Evolutionary conservation across 1,140 invertebrate species (phyloP).

Genomic region (Rhyacophila brunnea): DNA sequence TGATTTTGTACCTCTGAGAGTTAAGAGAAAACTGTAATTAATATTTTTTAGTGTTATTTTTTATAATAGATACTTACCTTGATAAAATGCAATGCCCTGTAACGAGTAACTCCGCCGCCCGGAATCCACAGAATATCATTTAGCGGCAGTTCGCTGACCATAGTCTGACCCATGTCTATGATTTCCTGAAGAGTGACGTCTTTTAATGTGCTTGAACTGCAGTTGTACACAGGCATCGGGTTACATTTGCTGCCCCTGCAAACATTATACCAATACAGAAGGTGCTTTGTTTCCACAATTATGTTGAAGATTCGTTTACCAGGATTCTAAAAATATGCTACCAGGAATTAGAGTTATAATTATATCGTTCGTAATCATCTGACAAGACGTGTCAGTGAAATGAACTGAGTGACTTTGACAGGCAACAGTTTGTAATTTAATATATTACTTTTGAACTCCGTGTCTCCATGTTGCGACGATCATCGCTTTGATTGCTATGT

Average conservation of each 20-base stretch:
- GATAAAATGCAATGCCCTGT: conserved; percentile 53
- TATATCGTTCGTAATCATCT: too few species aligned
- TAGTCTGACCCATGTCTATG: conserved; percentile 52
- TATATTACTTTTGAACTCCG: conserved; percentile 59
- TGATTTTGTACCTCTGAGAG: neutral
- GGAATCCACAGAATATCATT: conserved; percentile 70
- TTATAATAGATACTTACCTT: conserved; percentile 45
- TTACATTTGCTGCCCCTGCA: conserved; percentile 25
- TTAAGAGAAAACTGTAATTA: neutral
- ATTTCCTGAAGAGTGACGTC: conserved; percentile 66
- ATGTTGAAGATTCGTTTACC: too few species aligned
- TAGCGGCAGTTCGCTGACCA: conserved; percentile 60
- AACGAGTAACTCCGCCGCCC: conserved; percentile 51
- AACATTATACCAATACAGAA: too few species aligned
- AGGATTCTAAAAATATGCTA: too few species aligned
- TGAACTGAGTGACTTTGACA: too few species aligned
- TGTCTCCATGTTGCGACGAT: conserved; percentile 74
- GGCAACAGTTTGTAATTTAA: too few species aligned
- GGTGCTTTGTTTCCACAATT: too few species aligned
- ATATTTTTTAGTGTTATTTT: too few species aligned
- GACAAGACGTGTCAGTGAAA: neutral
- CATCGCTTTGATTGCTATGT: conserved; percentile 79
- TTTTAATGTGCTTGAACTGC: conserved; percentile 63
- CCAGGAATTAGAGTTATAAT: too few species aligned
- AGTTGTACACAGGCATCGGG: conserved; percentile 63